Base-by-base conservation (phyloP, 2,888 invertebrate genomes). In the Panorpa germanica region DNA sequence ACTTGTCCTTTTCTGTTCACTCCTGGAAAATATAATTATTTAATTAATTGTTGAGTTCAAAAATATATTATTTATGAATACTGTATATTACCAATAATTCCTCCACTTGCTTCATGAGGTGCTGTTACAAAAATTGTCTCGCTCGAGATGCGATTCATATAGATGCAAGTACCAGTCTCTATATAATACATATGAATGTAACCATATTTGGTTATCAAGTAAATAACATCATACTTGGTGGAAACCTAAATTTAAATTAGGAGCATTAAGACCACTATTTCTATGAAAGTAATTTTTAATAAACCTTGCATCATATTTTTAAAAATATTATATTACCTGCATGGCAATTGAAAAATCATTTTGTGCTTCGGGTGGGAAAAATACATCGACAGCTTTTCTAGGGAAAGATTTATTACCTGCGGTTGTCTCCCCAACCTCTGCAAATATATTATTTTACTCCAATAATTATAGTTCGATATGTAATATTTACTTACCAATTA, bases 91-190 rank as follows among this genome's bases (percentile, higher is more conserved):
- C 80, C 81, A 45, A 82, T 77, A 40, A 82, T 80, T 20, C 82
- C 82, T 28, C 73, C 72, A 5, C 74, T 72, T 0, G 68, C 55
- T 41, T 77, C 76, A 44, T 81, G 75, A 1, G 74, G 71, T 2
- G 78, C 76, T 2, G 82, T 81, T 3, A 81, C 78, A 47, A 82
- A 82, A 42, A 82, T 78, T 8, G 81, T 81, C 40, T 82, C 82
- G 15, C 72, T 70, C 34, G 76, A 78, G 45, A 82, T 81, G 20
- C 81, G 63, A 52, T 80, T 80, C 72, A 78, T 78, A 56, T 77
- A 82, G 45, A 82, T 77, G 48, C 78, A 77, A 8, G 71, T 70
- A 3, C 72, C 80, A 15, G 70, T 74, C 49, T 82, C 82, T 33
- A 82, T 67, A 50, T 82, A 81, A 46, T 78, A 81, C 55, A 82